phyloP scores from a whole-genome alignment of 2,113 vertebrate genomes.

The Pachycephala philippinensis region DNA sequence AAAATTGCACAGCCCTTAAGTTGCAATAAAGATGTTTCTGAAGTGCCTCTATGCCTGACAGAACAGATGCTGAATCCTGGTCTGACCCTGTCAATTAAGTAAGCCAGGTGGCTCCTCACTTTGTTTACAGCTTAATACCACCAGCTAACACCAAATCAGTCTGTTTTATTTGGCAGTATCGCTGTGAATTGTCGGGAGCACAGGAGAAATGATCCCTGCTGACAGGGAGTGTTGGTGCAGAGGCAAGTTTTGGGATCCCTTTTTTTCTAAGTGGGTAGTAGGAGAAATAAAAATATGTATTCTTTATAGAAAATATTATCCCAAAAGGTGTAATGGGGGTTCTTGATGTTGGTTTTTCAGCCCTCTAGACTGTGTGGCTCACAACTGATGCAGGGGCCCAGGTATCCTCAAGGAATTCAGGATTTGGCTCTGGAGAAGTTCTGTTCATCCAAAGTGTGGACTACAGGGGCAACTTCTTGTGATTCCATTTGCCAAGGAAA shows the following conservation, averaged over 20 bases:
- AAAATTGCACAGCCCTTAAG: neutral
- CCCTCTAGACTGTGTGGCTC: neutral
- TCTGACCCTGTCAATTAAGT: neutral
- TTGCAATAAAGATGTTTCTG: neutral
- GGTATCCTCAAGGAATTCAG: neutral
- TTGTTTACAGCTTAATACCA: neutral
- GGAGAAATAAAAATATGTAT: neutral
- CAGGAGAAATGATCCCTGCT: neutral
- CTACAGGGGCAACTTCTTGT: neutral
- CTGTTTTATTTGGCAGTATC: neutral
- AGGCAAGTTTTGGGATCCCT: neutral
- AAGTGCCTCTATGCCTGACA: neutral
- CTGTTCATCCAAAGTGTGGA: neutral
- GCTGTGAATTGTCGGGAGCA: neutral
- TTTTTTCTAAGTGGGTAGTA: neutral
- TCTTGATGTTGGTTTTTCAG: neutral
- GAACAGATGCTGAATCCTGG: neutral
- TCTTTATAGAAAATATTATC: neutral
- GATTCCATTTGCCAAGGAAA: neutral
- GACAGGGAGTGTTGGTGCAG: neutral
- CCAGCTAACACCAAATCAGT: neutral
- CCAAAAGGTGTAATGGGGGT: neutral
- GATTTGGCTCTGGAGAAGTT: neutral
- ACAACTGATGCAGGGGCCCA: neutral
- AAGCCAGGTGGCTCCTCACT: neutral